Evolutionary conservation across 1,140 invertebrate genomes (phyloP), one percentile per base, ranked within the genome.

Genomic region (Neelides sp.): DNA sequence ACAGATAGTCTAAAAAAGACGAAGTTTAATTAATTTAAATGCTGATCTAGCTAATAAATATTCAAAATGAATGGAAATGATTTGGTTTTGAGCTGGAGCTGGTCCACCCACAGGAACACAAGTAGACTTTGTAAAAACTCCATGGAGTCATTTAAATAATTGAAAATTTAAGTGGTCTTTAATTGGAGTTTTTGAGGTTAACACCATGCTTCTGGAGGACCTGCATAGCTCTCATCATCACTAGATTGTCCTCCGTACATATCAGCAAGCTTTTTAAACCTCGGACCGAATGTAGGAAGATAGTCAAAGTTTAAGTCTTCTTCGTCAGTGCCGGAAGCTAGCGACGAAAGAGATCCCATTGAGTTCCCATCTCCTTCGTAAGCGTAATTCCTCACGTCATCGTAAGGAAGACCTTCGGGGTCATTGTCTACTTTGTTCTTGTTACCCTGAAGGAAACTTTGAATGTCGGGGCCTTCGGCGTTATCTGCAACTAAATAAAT

Each of bases 291-390:
- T 30, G 88, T 88, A 26, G 91, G 92, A 58, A 98, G 72, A 70
- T 95, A 94, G 68, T 96, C 91, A 70, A 95, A 97, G 65, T 97
- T 92, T 57, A 95, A 77, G 71, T 93, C 90, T 43, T 85, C 86
- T 63, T 92, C 89, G 65, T 94, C 90, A 46, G 86, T 91, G 64
- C 81, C 87, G 52, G 89, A 92, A 50, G 88, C 85, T 40, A 96
- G 72, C 3, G 91, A 94, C 27, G 91, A 95, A 1, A 94, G 71
- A 5, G 90, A 94, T 50, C 90, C 90, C 32, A 83, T 83, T 2
- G 81, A 83, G 65, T 93, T 95, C 44, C 89, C 90, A 65, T 92
- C 89, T n/a, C 93, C 92, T 70, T 97, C 92, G 64, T 94, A 95
- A 24, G 86, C 90, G 67, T 95, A 97, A 68, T 95, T 88, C 37